Conservation (phyloP, 2,888 invertebrate genomes). For the Stegophylla sp. region DNA sequence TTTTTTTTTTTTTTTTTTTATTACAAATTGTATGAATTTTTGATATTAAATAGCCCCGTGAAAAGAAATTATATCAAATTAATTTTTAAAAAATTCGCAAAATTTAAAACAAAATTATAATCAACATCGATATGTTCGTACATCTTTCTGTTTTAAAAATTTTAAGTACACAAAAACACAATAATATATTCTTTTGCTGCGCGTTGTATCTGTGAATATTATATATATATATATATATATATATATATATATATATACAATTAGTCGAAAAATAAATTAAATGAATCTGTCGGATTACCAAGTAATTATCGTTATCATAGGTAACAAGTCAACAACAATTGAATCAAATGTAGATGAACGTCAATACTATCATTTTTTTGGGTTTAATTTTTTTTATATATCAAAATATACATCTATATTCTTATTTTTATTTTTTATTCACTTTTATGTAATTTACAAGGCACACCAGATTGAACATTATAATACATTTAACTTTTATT, state of each 20-base stretch:
- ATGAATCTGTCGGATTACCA: constrained; percentile 34
- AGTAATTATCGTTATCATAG: constrained; percentile 41
- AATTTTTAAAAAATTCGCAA: constrained; percentile 38
- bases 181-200: constrained; percentile 31
- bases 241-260: too few relatives aligned
- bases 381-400: constrained; percentile 45
- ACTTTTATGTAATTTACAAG: constrained; percentile 57
- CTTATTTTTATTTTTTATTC: constrained; percentile 50
- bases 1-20: constrained; percentile 33
- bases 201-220: constrained; percentile 20
- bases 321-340: constrained; percentile 55
- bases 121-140: constrained; percentile 57
- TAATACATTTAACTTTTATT: constrained; percentile 48
- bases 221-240: too few relatives aligned
- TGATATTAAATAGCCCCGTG: constrained; percentile 22
- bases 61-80: constrained; percentile 36
- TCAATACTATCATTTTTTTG: constrained; percentile 47
- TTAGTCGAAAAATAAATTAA: constrained; percentile 51
- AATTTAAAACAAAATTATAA: constrained; percentile 38
- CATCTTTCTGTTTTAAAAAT: constrained; percentile 47
- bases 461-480: constrained; percentile 58
- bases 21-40: constrained; percentile 31
- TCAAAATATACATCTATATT: constrained; percentile 51
- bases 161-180: constrained; percentile 55
- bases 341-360: constrained; percentile 44